Percentiles rank a stretch among this genome's conserved stretches.
These are phyloP conservation scores for Aspidiotus rigidus DNA, from an alignment of 2,888 invertebrate species.

Conservation along the genomic window DNA sequence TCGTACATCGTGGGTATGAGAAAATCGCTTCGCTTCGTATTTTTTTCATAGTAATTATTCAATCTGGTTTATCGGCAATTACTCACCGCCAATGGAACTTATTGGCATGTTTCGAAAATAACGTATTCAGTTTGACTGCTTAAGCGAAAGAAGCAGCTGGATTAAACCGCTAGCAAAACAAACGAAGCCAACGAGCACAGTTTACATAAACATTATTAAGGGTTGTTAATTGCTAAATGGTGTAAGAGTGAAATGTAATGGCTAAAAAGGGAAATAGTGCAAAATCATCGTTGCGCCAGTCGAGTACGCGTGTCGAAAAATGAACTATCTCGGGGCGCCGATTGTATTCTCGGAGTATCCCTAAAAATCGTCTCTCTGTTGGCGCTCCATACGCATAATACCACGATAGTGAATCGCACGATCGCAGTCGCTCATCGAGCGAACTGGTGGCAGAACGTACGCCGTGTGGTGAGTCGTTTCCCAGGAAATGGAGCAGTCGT, in stretches of 20 bases:
- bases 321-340: slow-evolving; percentile 2
- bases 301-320: slow-evolving; percentile 29
- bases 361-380: neutral
- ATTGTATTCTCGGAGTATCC: neutral
- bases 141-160: slow-evolving; percentile 31
- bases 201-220: slow-evolving; percentile 35
- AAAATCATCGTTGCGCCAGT: slow-evolving; percentile 25
- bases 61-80: neutral
- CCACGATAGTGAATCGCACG: slow-evolving; percentile 11
- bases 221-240: slow-evolving; percentile 35
- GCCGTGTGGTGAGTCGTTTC: slow-evolving; percentile 13
- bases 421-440: slow-evolving; percentile 12
- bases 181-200: slow-evolving; percentile 16
- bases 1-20: no score
- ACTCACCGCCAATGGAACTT: neutral
- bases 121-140: slow-evolving; percentile 22
- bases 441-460: slow-evolving; percentile 30
- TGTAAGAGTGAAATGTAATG: slow-evolving; percentile 34
- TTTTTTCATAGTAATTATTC: neutral
- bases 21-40: neutral
- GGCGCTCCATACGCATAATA: slow-evolving; percentile 9
- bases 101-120: slow-evolving; percentile 5
- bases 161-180: slow-evolving; percentile 14
- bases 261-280: slow-evolving; percentile 28
- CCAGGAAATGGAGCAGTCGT: slow-evolving; percentile 31